Evolutionary conservation across 2,797 vertebrate species (phyloP).

Genomic region (Molothrus aeneus): DNA sequence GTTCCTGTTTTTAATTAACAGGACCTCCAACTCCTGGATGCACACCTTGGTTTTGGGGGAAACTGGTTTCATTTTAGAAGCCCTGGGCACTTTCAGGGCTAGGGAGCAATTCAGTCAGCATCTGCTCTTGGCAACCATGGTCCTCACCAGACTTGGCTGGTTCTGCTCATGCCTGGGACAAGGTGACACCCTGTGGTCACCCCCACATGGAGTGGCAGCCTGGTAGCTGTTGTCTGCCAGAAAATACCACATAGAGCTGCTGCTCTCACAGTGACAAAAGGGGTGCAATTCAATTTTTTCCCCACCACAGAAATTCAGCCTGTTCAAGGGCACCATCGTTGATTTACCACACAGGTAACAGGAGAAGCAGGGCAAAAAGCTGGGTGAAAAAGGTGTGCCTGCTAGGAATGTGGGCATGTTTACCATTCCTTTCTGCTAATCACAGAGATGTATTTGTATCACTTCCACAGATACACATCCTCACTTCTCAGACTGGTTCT

Average conservation of each 20-base stretch:
- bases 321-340: neutral
- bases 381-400: neutral
- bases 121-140: neutral
- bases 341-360: neutral
- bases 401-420: neutral
- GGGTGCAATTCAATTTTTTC: neutral
- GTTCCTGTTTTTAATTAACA: neutral
- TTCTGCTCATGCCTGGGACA: neutral
- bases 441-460: neutral
- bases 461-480: neutral
- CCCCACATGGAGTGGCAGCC: fast-evolving
- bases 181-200: neutral
- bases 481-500: constrained; percentile 12
- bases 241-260: neutral
- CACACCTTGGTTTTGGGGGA: neutral
- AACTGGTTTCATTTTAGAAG: neutral
- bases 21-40: neutral
- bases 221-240: neutral
- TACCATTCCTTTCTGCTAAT: neutral
- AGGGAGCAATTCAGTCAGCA: neutral
- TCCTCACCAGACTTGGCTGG: neutral
- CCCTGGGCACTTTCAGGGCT: neutral
- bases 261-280: neutral
- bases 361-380: neutral
- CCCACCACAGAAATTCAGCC: neutral